phyloP scores from a whole-genome alignment of 2,888 invertebrate species.

The Caenorhabditis japonica region DNA sequence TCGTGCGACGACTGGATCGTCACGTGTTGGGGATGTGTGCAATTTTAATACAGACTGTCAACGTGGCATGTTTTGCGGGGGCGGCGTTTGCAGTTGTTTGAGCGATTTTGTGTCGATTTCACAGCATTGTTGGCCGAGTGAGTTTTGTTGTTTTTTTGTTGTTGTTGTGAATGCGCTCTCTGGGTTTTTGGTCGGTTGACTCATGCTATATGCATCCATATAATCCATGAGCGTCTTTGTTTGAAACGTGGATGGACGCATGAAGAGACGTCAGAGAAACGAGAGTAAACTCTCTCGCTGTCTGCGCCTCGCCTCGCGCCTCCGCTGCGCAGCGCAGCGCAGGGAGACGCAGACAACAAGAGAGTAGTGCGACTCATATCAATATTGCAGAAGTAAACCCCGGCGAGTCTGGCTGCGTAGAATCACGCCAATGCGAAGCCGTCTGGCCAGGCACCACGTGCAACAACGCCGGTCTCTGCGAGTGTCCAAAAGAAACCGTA shows the following conservation, averaged over 20 bases:
- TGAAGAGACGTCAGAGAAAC: too few relatives aligned
- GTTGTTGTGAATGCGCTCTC: background rate
- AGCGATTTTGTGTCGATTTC: constrained; percentile 73
- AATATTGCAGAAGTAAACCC: constrained; percentile 72
- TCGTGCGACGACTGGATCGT: constrained; percentile 54
- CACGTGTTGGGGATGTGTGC: constrained; percentile 72
- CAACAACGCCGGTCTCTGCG: constrained; percentile 68
- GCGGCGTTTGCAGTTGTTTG: constrained; percentile 71
- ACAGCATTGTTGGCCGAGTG: constrained; percentile 75
- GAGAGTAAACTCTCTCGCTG: too few relatives aligned
- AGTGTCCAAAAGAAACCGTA: constrained; percentile 71
- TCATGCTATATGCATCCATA: too few relatives aligned
- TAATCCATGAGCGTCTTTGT: too few relatives aligned
- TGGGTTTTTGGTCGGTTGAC: too few relatives aligned
- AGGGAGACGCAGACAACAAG: background rate
- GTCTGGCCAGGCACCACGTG: constrained; percentile 75
- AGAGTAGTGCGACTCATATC: background rate
- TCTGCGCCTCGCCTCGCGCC: too few relatives aligned
- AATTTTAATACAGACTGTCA: constrained; percentile 74
- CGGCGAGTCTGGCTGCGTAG: constrained; percentile 74
- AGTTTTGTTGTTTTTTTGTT: background rate
- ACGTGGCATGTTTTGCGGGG: constrained; percentile 74
- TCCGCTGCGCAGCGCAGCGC: too few relatives aligned
- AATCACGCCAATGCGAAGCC: constrained; percentile 72
- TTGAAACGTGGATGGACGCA: too few relatives aligned